Conservation (phyloP, 2,797 vertebrate genomes). For the Hypotaenidia okinawae region DNA sequence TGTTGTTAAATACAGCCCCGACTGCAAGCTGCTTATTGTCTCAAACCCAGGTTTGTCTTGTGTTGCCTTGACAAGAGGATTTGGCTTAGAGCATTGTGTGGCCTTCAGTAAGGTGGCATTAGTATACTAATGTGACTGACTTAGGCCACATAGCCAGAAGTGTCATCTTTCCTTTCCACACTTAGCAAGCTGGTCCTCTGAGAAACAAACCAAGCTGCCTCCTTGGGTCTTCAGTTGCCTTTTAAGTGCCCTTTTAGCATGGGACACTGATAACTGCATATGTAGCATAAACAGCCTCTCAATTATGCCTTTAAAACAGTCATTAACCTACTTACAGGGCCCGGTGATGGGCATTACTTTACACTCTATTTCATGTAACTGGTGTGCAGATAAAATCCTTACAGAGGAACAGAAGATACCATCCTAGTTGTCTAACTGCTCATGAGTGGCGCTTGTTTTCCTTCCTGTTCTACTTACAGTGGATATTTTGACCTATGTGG, state of each 20-base stretch:
- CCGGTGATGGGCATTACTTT: background rate
- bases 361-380: background rate
- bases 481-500: slow-evolving; percentile 96
- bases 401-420: background rate
- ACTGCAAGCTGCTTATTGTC: slow-evolving; percentile 93
- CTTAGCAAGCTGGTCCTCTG: background rate
- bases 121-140: background rate
- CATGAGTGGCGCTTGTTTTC: background rate
- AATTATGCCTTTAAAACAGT: background rate
- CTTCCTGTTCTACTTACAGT: slow-evolving; percentile 76
- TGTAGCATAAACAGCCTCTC: background rate
- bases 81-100: background rate
- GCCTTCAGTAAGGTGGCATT: background rate
- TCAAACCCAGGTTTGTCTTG: slow-evolving; percentile 92
- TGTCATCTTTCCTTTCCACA: background rate
- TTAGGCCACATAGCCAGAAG: background rate
- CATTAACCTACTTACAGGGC: background rate
- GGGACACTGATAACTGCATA: background rate
- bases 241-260: background rate
- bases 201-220: background rate
- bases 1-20: slow-evolving; percentile 94
- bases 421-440: background rate
- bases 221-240: background rate
- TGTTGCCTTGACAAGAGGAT: background rate
- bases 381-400: background rate